Base-by-base conservation (phyloP, 2,888 invertebrate genomes). In the Epistrophe grossulariae region DNA sequence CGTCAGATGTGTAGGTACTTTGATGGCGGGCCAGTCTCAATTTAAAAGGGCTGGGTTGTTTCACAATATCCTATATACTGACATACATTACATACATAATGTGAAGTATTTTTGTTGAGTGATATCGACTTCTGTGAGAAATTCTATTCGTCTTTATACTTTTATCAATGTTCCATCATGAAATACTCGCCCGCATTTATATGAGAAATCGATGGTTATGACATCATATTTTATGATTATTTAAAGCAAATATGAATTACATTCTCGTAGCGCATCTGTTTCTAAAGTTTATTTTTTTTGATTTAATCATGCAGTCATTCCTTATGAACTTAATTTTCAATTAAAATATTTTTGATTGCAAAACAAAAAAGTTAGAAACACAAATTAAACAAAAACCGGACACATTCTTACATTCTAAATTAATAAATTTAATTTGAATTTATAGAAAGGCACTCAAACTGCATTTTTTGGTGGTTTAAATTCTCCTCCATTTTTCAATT, bases 21-120 rank as follows among this genome's bases (percentile, higher is more conserved):
- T 13, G 19, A 24, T 19, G 60, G 11, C 11, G 38, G 31, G 31
- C 28, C 19, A 40, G 19, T 24, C 13, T 15, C 38, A 60, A 60
- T 60, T 60, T 60, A 40, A 60, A 60, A 60, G 38, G 40, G 60
- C 60, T 60, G 60, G 38, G 40, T 19, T 15, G 7, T 19, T 60
- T 19, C 60, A 17, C 19, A 60, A 60, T 40, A 40, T 24, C 11
- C 19, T 11, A 17, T 24, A 24, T 15, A 40, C 38, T 19, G 40
- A 60, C 40, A 40, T 10, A 59, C 59, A 17, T n/a, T 17, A 35
- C 50, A 4, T 45, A 9, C 2, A 10, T 10, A 11, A 15, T 57
- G 17, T n/a, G n/a, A 57, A 57, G 35, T 17, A 17, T 35, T 57
- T 35, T 35, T 52, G 13, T 35, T 13, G n/a, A 17, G n/a, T 17